These are phyloP conservation scores for Brachionus koreanus DNA, from an alignment of 1,140 invertebrate genomes.

Conservation along the genomic window DNA sequence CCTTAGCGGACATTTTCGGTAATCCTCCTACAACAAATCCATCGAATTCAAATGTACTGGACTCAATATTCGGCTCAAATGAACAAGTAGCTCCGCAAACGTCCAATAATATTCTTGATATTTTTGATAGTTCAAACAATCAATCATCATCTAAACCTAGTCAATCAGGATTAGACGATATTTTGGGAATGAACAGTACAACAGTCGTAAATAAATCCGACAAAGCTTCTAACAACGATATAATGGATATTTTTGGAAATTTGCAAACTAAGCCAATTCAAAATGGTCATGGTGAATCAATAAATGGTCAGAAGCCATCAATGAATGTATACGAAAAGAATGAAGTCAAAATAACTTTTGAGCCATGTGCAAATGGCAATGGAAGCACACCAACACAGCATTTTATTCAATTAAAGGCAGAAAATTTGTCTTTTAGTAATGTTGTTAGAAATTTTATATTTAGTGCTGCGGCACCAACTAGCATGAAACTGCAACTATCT, in stretches of 20 bases:
- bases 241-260: background rate
- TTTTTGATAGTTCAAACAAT: background rate
- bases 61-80: background rate
- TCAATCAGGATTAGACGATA: background rate
- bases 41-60: background rate
- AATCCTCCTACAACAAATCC: background rate
- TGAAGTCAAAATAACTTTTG: constrained; percentile 38
- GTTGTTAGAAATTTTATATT: constrained; percentile 29
- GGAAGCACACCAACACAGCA: constrained; percentile 19
- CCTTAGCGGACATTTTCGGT: background rate
- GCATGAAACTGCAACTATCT: constrained; percentile 24
- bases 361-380: constrained; percentile 7
- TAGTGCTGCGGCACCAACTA: constrained; percentile 23
- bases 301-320: background rate
- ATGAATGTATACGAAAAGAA: constrained; percentile 33
- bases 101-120: background rate
- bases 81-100: background rate
- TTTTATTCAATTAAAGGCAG: constrained; percentile 15
- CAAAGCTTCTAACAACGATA: background rate
- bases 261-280: background rate
- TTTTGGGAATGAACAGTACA: background rate
- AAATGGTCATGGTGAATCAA: background rate
- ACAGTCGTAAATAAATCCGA: background rate
- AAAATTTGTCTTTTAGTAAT: constrained; percentile 19
- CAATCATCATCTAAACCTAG: background rate